Evolutionary conservation across 2,888 invertebrate genomes (phyloP).

Genomic region (Macrophya alboannulata): DNA sequence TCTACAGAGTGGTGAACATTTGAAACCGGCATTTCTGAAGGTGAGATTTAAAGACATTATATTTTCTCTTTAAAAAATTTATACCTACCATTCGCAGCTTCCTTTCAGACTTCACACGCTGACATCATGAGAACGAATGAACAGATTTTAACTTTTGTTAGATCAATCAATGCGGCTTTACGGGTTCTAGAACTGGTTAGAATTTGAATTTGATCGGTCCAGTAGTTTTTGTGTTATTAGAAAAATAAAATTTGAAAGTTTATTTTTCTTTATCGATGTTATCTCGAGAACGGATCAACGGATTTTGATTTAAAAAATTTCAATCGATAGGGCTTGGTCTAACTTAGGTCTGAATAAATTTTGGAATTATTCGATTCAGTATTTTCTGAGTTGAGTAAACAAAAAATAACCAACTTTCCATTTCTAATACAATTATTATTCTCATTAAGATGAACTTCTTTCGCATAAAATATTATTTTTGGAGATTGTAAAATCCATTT

Average conservation of each 20-base stretch:
- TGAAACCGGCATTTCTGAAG: slow-evolving; percentile 87
- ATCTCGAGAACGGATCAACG: background rate
- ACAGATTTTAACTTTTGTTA: background rate
- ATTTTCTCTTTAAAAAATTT: slow-evolving; percentile 37
- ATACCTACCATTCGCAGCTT: too few relatives aligned
- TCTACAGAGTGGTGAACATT: slow-evolving; percentile 85
- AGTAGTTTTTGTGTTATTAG: background rate
- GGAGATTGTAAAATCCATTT: background rate
- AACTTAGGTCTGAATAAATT: background rate
- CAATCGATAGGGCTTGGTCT: background rate
- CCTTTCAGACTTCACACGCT: too few relatives aligned
- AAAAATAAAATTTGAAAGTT: background rate
- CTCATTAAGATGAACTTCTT: background rate
- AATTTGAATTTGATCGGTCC: background rate
- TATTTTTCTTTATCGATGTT: background rate
- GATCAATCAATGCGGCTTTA: background rate
- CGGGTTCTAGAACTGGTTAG: too few relatives aligned
- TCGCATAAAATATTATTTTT: background rate
- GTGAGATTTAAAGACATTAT: slow-evolving; percentile 75
- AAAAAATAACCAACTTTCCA: too few relatives aligned
- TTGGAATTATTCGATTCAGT: background rate
- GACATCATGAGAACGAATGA: too few relatives aligned
- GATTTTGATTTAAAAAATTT: background rate
- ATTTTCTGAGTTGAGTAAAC: too few relatives aligned
- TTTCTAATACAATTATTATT: too few relatives aligned